Evolutionary conservation across 2,113 vertebrate species (phyloP).

Genomic region (Felis chaus): DNA sequence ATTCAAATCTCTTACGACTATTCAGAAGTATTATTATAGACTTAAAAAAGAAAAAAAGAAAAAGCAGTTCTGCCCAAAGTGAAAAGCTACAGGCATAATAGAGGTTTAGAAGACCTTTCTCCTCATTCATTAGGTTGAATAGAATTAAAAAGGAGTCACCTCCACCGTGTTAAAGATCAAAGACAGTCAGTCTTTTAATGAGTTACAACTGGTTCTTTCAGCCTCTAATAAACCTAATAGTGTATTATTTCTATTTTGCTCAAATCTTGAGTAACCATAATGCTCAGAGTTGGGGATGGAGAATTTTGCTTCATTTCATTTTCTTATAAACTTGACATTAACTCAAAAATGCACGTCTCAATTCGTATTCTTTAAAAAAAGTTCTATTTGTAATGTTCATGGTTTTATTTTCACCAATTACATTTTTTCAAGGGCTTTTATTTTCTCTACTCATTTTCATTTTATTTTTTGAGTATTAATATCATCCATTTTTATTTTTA

Average conservation of each 20-base stretch:
- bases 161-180: not conserved
- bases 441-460: not conserved
- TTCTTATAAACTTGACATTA: conserved; percentile 4
- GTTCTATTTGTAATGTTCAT: not conserved
- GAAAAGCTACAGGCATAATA: conserved; percentile 5
- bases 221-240: not conserved
- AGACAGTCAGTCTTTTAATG: not conserved
- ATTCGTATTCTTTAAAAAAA: not conserved
- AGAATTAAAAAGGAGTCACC: not conserved
- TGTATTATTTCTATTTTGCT: not conserved
- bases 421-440: not conserved
- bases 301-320: not conserved
- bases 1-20: not conserved
- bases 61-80: not conserved
- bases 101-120: not conserved
- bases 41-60: not conserved
- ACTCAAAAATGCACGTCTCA: not conserved
- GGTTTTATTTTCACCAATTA: not conserved
- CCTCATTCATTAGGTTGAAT: conserved; percentile 39
- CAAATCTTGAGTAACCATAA: not conserved
- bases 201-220: conserved; percentile 15
- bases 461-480: too few relatives aligned
- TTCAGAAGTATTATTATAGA: not conserved
- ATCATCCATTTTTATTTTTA: not conserved
- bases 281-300: not conserved